Evolutionary conservation across 2,797 vertebrate genomes (phyloP), one percentile per base, ranked within the genome.

Genomic region (Parotocinclus haroldoi): DNA sequence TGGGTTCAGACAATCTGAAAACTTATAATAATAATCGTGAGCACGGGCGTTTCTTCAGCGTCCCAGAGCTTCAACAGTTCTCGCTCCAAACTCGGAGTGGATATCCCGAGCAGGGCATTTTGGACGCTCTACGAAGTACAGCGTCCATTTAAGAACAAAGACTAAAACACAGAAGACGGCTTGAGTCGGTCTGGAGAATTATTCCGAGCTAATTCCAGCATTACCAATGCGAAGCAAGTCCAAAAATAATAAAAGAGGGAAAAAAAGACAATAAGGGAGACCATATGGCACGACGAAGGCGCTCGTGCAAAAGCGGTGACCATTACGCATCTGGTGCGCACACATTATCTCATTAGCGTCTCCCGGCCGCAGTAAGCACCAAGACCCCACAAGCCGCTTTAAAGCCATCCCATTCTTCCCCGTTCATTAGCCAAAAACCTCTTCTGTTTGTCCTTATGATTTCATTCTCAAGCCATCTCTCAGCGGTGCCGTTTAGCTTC

Each of bases 401-500:
- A 58, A 64, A 66, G 61, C 68, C 58, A 68, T 72, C 68, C 69
- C 66, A 68, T 58, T 55, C 55, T 63, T 52, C 37, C 51, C 58
- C 69, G 40, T 73, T 69, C 74, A 73, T 74, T 75, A 71, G 70
- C 71, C 59, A 62, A 70, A n/a, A 73, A 18, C 63, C 63, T 65
- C 70, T 71, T 73, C 69, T 62, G 64, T 53, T 64, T 63, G 73
- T 64, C 73, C 73, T 73, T 68, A 62, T 73, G 73, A 62, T 70
- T 60, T 63, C 57, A 18, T 67, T 71, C 61, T 78, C 69, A 58
- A 19, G 57, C 56, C 3, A 67, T 68, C 61, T 52, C 76, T 73
- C 73, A 54, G 60, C 65, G 73, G 76, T 66, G 70, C 66, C 67
- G 51, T 79, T 79, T 76, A 68, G 58, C 66, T 58, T 73, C 19